Base-by-base conservation (phyloP, 2,888 invertebrate genomes). In the Drosophila borealis region DNA sequence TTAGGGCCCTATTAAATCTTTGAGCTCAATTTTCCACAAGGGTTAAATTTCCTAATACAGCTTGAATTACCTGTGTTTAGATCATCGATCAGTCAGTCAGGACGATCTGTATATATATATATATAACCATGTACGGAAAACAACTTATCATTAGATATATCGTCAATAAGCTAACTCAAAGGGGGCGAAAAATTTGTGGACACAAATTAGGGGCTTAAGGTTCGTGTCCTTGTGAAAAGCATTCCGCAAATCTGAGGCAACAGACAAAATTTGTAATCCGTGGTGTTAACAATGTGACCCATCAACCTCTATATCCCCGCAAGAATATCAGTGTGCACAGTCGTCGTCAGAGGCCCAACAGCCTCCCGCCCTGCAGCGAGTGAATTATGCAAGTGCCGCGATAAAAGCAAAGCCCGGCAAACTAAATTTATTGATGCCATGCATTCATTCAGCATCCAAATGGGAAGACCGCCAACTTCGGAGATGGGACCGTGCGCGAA, bases 381-480 rank as follows among this genome's bases (percentile, higher is more conserved):
- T 89, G 84, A 85, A 88, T 82, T 88, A 88, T 85, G 86, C 89
- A 88, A 85, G 89, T 85, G 88, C 70, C 59, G 74, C 75, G 89
- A 86, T 86, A 86, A 86, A 89, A 89, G 78, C 88, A 82, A 80
- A 89, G 88, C 84, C 85, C 57, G 53, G 82, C 80, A 53, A 83
- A 89, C 87, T 80, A 82, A 89, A 89, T 86, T 86, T 86, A 86
- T 86, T 88, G 87, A 82, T 89, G 83, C 81, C 84, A 88, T 88
- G 83, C 89, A 86, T 84, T 89, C 90, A 87, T 87, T 87, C n/a
- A 89, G 87, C 89, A 89, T 87, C 76, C 74, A 80, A 89, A 87
- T 88, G 87, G 76, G 70, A 61, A 68, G 72, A 77, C 66, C 71
- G 75, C 67, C 62, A 81, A 80, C 61, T 64, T 69, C 63, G 54